Percentiles rank a stretch among this genome's conserved stretches.
Evolutionary conservation across 2,797 vertebrate genomes (phyloP).

Genomic region (Hyperoplus immaculatus): DNA sequence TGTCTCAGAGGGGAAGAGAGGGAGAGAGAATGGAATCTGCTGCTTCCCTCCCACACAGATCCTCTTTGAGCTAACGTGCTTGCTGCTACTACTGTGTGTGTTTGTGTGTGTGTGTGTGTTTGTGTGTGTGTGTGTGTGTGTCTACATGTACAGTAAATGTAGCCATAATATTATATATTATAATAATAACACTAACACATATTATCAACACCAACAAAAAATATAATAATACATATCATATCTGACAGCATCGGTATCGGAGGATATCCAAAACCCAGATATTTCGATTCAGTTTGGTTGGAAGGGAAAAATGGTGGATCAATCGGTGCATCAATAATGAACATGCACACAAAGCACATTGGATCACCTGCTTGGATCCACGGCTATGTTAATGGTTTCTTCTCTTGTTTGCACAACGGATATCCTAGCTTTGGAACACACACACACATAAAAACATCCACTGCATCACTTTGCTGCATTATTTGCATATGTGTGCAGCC

Average conservation of each 20-base stretch:
- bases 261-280: no score
- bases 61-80: not conserved
- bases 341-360: slow-evolving; percentile 1
- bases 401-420: slow-evolving; percentile 48
- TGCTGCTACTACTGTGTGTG: not conserved
- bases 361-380: slow-evolving; percentile 27
- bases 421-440: slow-evolving; percentile 46
- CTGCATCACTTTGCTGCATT: slow-evolving; percentile 60
- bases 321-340: no score
- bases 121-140: not conserved
- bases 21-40: not conserved
- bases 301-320: no score
- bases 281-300: no score
- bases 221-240: no score
- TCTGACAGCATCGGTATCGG: no score
- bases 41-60: slow-evolving; percentile 14
- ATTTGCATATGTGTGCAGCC: slow-evolving; percentile 34
- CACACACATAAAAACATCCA: slow-evolving; percentile 27
- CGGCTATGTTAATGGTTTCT: slow-evolving; percentile 34
- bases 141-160: slow-evolving; percentile 15
- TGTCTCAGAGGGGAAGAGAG: slow-evolving; percentile 37
- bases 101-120: not conserved
- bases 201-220: no score
- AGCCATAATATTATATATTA: no score
- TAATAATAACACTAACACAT: no score